phyloP scores from a whole-genome alignment of 1,140 invertebrate species.

The Nautilus pompilius region DNA sequence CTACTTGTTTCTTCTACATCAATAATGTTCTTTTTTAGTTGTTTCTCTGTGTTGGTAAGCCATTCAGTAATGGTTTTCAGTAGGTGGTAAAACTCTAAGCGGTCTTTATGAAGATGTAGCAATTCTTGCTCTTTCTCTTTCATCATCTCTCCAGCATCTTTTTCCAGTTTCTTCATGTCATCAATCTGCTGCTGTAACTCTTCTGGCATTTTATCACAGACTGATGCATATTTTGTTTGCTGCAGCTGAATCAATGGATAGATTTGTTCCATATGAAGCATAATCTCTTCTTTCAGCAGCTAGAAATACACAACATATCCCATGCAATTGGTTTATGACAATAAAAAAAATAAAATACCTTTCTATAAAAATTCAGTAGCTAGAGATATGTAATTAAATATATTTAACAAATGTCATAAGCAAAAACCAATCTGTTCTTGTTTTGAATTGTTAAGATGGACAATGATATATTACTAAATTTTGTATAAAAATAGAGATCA shows the following conservation, averaged over 20 bases:
- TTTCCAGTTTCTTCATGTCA: conserved; percentile 15
- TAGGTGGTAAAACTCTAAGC: conserved; percentile 23
- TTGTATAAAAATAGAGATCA: too few species aligned
- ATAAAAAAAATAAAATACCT: too few species aligned
- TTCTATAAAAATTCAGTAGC: too few species aligned
- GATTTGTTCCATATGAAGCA: conserved; percentile 29
- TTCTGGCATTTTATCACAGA: conserved; percentile 23
- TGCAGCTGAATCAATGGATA: conserved; percentile 21
- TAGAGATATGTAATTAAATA: too few species aligned
- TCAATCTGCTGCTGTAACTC: conserved; percentile 18
- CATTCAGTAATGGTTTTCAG: conserved; percentile 28
- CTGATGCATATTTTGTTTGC: conserved; percentile 26
- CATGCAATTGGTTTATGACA: too few species aligned
- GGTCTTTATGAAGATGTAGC: conserved; percentile 30
- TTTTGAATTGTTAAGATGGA: too few species aligned
- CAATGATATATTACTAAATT: too few species aligned
- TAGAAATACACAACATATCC: too few species aligned
- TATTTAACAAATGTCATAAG: too few species aligned
- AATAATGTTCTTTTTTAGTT: conserved; percentile 32
- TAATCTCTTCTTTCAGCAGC: conserved; percentile 35
- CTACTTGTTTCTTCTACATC: conserved; percentile 26
- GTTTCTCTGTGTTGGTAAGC: conserved; percentile 30
- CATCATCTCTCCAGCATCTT: conserved; percentile 21
- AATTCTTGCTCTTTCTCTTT: conserved; percentile 35
- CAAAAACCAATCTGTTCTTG: too few species aligned